Conservation (phyloP, 1,140 invertebrate genomes). For the Anastrepha ludens region DNA sequence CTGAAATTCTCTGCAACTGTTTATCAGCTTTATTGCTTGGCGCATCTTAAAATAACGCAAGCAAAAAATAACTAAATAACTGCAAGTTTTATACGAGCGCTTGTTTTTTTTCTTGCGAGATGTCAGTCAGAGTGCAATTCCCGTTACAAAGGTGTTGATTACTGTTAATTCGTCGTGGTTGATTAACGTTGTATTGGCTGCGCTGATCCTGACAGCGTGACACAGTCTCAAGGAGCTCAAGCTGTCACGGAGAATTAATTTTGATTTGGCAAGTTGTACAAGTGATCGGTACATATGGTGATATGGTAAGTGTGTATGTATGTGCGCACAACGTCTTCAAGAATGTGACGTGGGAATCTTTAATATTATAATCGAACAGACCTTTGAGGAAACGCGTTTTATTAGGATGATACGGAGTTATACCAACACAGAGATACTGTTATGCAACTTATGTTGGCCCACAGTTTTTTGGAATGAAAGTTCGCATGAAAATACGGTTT, state of each 20-base stretch:
- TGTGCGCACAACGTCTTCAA: background rate
- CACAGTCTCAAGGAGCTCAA: conserved; percentile 5
- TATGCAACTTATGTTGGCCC: too few species aligned
- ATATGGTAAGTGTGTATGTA: background rate
- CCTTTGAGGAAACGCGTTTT: too few species aligned
- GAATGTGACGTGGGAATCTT: background rate
- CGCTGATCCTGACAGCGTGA: conserved; percentile 34
- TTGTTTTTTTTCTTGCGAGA: too few species aligned
- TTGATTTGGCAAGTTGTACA: background rate
- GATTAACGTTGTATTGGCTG: background rate
- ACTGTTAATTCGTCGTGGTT: conserved; percentile 16
- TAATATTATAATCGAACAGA: too few species aligned
- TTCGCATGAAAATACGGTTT: too few species aligned
- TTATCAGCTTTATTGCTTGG: too few species aligned
- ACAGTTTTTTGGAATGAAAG: too few species aligned
- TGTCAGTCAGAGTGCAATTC: background rate
- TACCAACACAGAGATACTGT: too few species aligned
- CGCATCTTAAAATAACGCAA: background rate
- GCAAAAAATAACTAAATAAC: background rate
- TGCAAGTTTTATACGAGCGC: too few species aligned
- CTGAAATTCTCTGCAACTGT: background rate
- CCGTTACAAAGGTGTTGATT: conserved; percentile 1
- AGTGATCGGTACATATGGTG: too few species aligned
- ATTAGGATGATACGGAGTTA: too few species aligned
- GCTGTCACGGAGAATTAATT: background rate